Evolutionary conservation across 2,797 vertebrate species (phyloP).

Genomic region (Myotis myotis): DNA sequence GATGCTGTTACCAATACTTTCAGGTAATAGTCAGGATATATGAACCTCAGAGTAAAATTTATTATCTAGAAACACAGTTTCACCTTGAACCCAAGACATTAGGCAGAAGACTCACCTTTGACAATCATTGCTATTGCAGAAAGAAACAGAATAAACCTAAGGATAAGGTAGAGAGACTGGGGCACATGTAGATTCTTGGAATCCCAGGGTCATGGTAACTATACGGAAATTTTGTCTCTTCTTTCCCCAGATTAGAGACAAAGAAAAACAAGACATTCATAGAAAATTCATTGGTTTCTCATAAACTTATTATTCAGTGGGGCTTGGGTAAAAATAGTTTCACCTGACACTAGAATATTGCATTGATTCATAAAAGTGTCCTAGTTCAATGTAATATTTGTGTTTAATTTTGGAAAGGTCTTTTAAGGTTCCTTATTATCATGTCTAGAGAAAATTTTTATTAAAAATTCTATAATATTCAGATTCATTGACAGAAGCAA

Average conservation of each 20-base stretch:
- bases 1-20: not conserved
- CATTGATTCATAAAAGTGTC: not conserved
- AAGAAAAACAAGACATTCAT: not conserved
- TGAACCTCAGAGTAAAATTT: not conserved
- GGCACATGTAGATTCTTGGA: not conserved
- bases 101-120: not conserved
- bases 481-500: not conserved
- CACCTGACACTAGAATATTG: not conserved
- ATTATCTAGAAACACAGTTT: not conserved
- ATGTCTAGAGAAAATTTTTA: not conserved
- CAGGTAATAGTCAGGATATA: not conserved
- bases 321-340: not conserved
- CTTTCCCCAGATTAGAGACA: not conserved
- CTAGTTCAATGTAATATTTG: not conserved
- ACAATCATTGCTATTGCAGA: not conserved
- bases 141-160: not conserved
- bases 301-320: not conserved
- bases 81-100: not conserved
- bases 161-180: not conserved
- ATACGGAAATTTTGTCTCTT: not conserved
- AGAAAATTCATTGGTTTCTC: not conserved
- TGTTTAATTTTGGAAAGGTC: not conserved
- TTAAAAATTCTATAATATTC: not conserved
- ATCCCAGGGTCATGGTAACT: not conserved
- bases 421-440: not conserved